Evolutionary conservation across 2,797 vertebrate species (phyloP), one percentile per base, ranked within the genome.

Genomic region (Anguilla anguilla): DNA sequence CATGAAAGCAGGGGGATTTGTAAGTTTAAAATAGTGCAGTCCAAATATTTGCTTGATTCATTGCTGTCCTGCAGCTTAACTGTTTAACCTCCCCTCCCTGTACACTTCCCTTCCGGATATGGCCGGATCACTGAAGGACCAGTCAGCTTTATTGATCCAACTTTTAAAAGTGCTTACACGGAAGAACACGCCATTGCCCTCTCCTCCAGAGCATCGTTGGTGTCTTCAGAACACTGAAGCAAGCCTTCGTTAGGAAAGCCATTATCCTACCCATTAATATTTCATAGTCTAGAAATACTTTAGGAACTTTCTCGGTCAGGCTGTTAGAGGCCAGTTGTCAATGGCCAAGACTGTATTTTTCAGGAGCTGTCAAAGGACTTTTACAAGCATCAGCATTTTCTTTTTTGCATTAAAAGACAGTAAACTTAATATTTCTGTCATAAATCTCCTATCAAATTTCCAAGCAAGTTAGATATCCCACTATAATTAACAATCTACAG

Each of bases 231-330:
- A 53, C 77, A 83, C 89, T 86, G 83, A 87, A 85, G 89, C 55
- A 86, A 86, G 19, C 81, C 81, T 83, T 86, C 82, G 69, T 85
- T 87, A 89, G 85, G 93, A 94, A 94, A 92, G 93, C 95, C 95
- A 96, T 96, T 97, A 96, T 94, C 93, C 88, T 83, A 19, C 87
- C 90, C 95, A 96, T 96, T 95, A 96, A 97, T 96, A 96, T 96
- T 96, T 96, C 94, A 96, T 95, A 89, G 92, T 92, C 84, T 95
- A 94, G 94, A 94, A 95, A 93, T 93, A 95, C 92, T 95, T 95
- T 92, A 93, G 93, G 93, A 95, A 95, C 92, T 95, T 95, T 95
- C 94, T 93, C 93, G 93, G 92, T 91, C 86, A 7, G 89, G 92
- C 95, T 94, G 95, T 96, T 95, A 96, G 93, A 92, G 94, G 95